These are phyloP conservation scores for Tetropium fuscum DNA, from an alignment of 2,888 invertebrate species.

Conservation along the genomic window DNA sequence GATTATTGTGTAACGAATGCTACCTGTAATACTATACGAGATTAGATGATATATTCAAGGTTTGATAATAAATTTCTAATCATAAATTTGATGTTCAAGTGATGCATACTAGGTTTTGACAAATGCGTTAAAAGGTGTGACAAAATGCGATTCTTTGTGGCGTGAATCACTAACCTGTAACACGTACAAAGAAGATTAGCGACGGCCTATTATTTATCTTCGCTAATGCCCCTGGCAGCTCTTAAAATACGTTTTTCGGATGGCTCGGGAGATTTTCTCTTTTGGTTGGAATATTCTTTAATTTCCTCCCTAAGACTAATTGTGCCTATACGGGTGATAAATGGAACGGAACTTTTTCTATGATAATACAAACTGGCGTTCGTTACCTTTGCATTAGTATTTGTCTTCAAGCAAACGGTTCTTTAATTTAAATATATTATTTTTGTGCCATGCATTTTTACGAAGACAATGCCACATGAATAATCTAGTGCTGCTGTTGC, in stretches of 20 bases:
- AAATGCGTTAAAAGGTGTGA: constrained; percentile 33
- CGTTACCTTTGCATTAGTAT: constrained; percentile 2
- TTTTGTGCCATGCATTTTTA: no score
- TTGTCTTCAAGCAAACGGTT: no score
- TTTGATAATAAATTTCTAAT: no score
- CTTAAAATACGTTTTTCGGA: constrained; percentile 40
- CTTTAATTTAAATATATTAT: no score
- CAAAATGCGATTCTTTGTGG: constrained; percentile 37
- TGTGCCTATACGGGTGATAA: constrained; percentile 32
- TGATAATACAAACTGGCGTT: constrained; percentile 27
- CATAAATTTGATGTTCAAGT: no score
- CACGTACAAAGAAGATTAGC: constrained; percentile 51
- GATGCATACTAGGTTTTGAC: constrained; percentile 20
- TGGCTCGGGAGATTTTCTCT: constrained; percentile 33
- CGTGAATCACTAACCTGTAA: constrained; percentile 42
- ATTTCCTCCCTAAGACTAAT: constrained; percentile 52
- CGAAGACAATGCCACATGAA: no score
- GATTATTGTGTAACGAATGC: no score
- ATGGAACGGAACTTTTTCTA: constrained; percentile 26
- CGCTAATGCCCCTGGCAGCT: constrained; percentile 43
- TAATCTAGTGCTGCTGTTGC: no score
- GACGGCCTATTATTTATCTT: constrained; percentile 48
- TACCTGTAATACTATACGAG: no score
- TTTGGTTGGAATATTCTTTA: constrained; percentile 50
- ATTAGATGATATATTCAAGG: no score